Conservation (phyloP, 2,797 vertebrate species). For the Aldrovandia affinis region DNA sequence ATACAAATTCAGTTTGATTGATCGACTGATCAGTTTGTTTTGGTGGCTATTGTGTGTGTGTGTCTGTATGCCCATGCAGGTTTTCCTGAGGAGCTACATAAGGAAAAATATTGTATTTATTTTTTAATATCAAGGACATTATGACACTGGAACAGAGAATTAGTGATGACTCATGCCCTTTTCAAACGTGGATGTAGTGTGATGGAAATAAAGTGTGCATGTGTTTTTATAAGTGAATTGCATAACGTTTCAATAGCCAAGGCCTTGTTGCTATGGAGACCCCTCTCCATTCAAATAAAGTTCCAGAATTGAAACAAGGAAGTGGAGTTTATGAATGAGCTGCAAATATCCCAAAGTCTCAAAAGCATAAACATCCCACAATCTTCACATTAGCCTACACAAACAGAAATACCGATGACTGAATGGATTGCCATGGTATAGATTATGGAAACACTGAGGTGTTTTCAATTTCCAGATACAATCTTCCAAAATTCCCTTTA, state of each 20-base stretch:
- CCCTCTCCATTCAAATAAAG: background rate
- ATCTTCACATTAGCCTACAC: background rate
- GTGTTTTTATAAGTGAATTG: background rate
- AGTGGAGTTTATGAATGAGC: background rate
- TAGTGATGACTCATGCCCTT: background rate
- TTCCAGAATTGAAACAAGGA: background rate
- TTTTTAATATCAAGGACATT: background rate
- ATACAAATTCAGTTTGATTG: no score
- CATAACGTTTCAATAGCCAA: background rate
- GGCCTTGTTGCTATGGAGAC: constrained; percentile 14
- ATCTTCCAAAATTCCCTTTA: background rate
- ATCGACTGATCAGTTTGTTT: no score
- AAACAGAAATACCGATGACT: background rate
- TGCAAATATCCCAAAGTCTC: background rate
- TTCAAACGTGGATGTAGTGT: background rate
- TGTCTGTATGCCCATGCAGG: no score
- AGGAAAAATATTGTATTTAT: background rate
- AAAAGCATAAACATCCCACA: background rate
- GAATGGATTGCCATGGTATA: background rate
- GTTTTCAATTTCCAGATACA: no score
- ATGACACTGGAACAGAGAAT: background rate
- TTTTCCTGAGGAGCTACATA: background rate
- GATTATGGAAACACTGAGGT: no score
- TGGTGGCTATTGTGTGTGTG: no score
- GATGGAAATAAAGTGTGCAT: background rate